Evolutionary conservation across 2,888 invertebrate genomes (phyloP).

Genomic region (Zaprionus obscuricornis): DNA sequence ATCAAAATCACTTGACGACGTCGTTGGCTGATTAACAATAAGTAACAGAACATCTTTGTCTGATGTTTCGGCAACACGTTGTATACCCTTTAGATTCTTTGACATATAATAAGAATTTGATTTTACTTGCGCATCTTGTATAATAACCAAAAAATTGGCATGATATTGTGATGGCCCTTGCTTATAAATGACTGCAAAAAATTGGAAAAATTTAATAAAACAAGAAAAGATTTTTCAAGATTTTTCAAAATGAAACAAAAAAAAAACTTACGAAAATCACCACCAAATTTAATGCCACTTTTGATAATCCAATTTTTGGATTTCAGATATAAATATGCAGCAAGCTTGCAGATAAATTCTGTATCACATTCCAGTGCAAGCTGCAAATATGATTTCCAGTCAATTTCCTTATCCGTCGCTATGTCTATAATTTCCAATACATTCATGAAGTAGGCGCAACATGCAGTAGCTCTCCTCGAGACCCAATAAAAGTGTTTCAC

Average conservation of each 20-base stretch:
- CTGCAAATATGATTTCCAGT: constrained; percentile 85
- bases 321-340: constrained; percentile 92
- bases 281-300: constrained; percentile 94
- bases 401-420: constrained; percentile 84
- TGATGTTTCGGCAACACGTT: constrained; percentile 89
- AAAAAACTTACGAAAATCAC: constrained; percentile 90
- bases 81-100: constrained; percentile 81
- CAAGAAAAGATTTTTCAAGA: too few relatives aligned
- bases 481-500: constrained; percentile 88
- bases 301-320: constrained; percentile 96
- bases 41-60: constrained; percentile 90
- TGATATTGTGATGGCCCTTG: constrained; percentile 93
- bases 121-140: constrained; percentile 77
- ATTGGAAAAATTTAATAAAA: too few relatives aligned
- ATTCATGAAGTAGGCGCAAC: constrained; percentile 87
- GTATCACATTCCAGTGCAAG: constrained; percentile 85
- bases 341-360: constrained; percentile 88
- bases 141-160: constrained; percentile 91
- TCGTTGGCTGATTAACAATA: constrained; percentile 86
- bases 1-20: constrained; percentile 62
- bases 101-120: constrained; percentile 28
- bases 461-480: constrained; percentile 93
- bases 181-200: constrained; percentile 92
- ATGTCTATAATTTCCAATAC: constrained; percentile 87
- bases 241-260: too few relatives aligned